Conservation (phyloP, 2,113 vertebrate genomes). For the Promerops cafer region DNA sequence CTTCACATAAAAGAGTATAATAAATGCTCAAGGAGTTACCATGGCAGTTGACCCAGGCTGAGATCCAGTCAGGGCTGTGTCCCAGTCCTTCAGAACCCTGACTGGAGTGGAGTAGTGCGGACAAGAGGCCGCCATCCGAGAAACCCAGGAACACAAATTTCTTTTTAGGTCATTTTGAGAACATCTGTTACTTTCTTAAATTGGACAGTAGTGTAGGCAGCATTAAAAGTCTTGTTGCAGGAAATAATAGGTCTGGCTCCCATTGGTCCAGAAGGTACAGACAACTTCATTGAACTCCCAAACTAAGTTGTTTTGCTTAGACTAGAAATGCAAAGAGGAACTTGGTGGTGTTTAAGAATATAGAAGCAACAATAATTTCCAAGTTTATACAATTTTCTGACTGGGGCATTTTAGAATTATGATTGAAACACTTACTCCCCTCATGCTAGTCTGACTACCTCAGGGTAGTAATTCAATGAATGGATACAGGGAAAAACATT, state of each 20-base stretch:
- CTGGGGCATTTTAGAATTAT: neutral
- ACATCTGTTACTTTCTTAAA: neutral
- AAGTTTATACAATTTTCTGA: neutral
- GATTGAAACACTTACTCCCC: neutral
- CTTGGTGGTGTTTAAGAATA: neutral
- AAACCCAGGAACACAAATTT: neutral
- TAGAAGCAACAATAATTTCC: neutral
- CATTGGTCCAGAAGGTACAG: neutral
- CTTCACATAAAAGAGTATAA: neutral
- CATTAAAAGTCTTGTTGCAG: neutral
- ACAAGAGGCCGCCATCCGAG: neutral
- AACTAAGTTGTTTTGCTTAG: neutral
- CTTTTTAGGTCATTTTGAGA: neutral
- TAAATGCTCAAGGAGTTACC: neutral
- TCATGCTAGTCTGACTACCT: neutral
- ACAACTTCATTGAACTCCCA: neutral
- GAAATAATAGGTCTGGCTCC: neutral
- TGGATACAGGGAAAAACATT: neutral
- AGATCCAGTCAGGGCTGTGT: neutral
- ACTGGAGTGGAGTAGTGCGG: neutral
- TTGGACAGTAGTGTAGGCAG: neutral
- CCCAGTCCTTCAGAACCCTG: neutral
- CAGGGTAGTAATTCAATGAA: neutral
- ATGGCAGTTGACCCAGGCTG: neutral
- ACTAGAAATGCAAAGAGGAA: neutral